phyloP scores from a whole-genome alignment of 2,113 vertebrate genomes.

The Speoplatyrhinus poulsoni region DNA sequence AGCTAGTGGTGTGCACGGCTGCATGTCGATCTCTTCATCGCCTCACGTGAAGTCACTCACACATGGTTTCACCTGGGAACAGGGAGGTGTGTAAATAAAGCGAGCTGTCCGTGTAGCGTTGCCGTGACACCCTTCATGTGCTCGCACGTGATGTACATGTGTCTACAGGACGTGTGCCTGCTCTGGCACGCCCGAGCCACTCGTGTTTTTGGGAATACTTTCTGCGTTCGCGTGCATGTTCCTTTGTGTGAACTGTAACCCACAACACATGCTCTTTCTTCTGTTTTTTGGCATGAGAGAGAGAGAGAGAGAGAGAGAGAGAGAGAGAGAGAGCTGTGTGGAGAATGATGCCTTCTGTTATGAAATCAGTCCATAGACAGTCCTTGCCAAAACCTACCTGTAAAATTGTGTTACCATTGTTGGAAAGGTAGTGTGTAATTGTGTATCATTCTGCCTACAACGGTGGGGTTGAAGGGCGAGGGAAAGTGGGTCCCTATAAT shows the following conservation, averaged over 20 bases:
- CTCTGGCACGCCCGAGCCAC: slow-evolving; percentile 22
- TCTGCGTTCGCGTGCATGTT: slow-evolving; percentile 24
- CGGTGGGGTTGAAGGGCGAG: background rate
- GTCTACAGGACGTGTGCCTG: slow-evolving; percentile 9
- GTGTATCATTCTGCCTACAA: no score
- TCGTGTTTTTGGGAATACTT: background rate
- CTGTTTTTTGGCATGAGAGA: background rate
- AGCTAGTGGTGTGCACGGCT: no score
- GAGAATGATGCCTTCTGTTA: slow-evolving; percentile 37
- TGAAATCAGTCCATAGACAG: slow-evolving; percentile 18
- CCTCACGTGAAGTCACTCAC: no score
- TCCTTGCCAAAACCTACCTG: slow-evolving; percentile 31
- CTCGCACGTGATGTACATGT: background rate
- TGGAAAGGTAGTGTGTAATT: no score
- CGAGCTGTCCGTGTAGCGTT: no score
- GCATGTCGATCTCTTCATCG: no score
- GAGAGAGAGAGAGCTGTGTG: background rate
- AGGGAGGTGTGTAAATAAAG: no score
- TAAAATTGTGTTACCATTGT: no score
- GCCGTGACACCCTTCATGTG: no score
- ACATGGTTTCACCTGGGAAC: no score
- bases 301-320: background rate
- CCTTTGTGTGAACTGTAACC: slow-evolving; percentile 51
- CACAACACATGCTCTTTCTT: slow-evolving; percentile 12
- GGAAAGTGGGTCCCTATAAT: slow-evolving; percentile 12